Conservation (phyloP, 1,140 invertebrate genomes). For the Frieseomelitta varia region DNA sequence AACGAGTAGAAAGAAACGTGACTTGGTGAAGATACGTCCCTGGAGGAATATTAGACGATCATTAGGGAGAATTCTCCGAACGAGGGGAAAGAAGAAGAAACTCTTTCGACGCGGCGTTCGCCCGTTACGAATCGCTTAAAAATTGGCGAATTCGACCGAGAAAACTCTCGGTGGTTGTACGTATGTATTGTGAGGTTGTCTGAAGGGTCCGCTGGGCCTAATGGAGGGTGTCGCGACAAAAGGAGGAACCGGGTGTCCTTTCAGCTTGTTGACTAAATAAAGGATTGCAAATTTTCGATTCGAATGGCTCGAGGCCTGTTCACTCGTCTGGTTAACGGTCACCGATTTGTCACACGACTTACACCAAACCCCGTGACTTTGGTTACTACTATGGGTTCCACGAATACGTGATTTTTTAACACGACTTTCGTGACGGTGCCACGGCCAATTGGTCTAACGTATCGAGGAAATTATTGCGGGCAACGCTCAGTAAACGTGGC, state of each 20-base stretch:
- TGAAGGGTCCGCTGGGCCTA: constrained; percentile 11
- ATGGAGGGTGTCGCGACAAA: constrained; percentile 43
- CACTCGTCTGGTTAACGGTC: constrained; percentile 41
- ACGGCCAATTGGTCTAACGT: constrained; percentile 15
- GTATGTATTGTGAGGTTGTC: background rate
- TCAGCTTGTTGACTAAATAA: constrained; percentile 75
- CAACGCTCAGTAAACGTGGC: background rate
- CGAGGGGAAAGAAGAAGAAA: background rate
- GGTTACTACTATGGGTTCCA: background rate
- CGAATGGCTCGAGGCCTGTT: constrained; percentile 42
- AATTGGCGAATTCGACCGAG: constrained; percentile 53
- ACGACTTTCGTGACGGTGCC: background rate
- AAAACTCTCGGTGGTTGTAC: constrained; percentile 58
- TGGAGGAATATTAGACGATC: background rate
- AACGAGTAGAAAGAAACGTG: background rate
- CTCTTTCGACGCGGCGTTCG: background rate
- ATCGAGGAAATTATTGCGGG: background rate
- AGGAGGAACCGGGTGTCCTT: constrained; percentile 55
- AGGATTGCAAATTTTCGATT: constrained; percentile 69
- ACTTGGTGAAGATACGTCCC: background rate
- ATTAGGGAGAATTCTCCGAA: background rate
- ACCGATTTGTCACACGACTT: constrained; percentile 66
- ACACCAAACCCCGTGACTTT: background rate
- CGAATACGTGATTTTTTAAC: constrained; percentile 21
- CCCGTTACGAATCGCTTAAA: constrained; percentile 56